These are phyloP conservation scores for Parapsyche elsis DNA, from an alignment of 1,140 invertebrate species.

Conservation along the genomic window DNA sequence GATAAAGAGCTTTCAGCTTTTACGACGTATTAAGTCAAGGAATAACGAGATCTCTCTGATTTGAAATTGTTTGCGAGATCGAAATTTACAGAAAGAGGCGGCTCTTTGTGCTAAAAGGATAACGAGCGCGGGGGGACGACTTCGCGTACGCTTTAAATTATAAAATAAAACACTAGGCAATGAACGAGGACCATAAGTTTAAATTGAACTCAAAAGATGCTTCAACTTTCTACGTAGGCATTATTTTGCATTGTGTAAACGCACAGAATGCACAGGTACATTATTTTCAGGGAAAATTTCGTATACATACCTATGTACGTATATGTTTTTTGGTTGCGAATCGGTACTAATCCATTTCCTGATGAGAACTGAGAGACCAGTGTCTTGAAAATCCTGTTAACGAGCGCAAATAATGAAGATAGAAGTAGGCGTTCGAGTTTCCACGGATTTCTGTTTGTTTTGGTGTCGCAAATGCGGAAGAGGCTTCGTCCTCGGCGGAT, in stretches of 20 bases:
- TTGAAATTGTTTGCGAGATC: conserved; percentile 55
- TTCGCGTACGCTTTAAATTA: too few relatives aligned
- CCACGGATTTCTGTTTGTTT: conserved; percentile 27
- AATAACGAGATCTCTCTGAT: conserved; percentile 55
- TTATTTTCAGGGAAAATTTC: too few relatives aligned
- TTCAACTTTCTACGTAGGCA: not conserved
- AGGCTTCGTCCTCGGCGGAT: not conserved
- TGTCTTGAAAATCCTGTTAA: conserved; percentile 37
- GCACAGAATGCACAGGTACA: too few relatives aligned
- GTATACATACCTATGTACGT: too few relatives aligned
- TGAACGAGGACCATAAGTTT: too few relatives aligned
- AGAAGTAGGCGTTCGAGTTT: conserved; percentile 17
- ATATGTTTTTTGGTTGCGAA: too few relatives aligned
- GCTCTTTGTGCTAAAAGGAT: conserved; percentile 29
- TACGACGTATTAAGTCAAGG: conserved; percentile 56
- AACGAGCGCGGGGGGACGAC: not conserved
- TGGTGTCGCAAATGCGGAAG: conserved; percentile 16
- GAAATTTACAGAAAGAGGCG: conserved; percentile 48
- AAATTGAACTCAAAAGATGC: not conserved
- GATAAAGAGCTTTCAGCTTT: conserved; percentile 55
- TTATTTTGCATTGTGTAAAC: too few relatives aligned
- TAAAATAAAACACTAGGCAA: too few relatives aligned
- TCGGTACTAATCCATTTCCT: conserved; percentile 22
- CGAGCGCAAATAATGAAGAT: conserved; percentile 45
- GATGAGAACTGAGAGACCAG: not conserved